Evolutionary conservation across 2,797 vertebrate genomes (phyloP), one percentile per base, ranked within the genome.

Genomic region (Euphonia xanthogaster): DNA sequence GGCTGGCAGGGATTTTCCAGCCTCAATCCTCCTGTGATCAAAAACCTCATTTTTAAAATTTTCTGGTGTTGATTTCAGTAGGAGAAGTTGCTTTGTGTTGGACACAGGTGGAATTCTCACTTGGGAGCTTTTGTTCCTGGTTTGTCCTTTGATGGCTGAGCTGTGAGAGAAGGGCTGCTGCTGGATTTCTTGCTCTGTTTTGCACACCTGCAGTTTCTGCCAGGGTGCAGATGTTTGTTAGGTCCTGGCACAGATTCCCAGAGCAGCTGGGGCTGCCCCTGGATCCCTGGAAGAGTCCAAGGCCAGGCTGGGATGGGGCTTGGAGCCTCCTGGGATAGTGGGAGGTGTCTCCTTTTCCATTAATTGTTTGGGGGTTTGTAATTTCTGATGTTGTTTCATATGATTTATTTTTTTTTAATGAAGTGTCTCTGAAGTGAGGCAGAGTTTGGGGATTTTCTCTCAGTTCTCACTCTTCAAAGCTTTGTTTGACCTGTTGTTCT

Each of bases 81-180:
- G 27, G 30, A 75, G 20, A n/a, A 10, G 7, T 57, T 55, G 24
- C 20, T 76, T 55, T 10, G 0, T 42, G 0, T 47, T 51, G 48
- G 51, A 7, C 1, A 1, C 14, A 7, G 0, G 0, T 13, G 28
- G 44, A 42, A 27, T 83, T 76, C 28, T 24, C 22, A 13, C 7
- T 22, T 12, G 48, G 55, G 12, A 45, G 31, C 19, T 65, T 58
- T 68, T n/a, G 14, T 24, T 80, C 39, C 28, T 27, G n/a, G 14
- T 55, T 76, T 53, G 1, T 67, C 24, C 17, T 18, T 10, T 60
- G 4, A 1, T 25, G 35, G 30, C 28, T 72, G 50, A 53, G 23
- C n/a, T 30, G 21, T 10, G 7, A 24, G 12, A 47, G 25, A 73
- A 13, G 14, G 51, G 33, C 7, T 35, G 7, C 23, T 18, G n/a